phyloP scores from a whole-genome alignment of 2,888 invertebrate species.

The Cephus nigrinus region DNA sequence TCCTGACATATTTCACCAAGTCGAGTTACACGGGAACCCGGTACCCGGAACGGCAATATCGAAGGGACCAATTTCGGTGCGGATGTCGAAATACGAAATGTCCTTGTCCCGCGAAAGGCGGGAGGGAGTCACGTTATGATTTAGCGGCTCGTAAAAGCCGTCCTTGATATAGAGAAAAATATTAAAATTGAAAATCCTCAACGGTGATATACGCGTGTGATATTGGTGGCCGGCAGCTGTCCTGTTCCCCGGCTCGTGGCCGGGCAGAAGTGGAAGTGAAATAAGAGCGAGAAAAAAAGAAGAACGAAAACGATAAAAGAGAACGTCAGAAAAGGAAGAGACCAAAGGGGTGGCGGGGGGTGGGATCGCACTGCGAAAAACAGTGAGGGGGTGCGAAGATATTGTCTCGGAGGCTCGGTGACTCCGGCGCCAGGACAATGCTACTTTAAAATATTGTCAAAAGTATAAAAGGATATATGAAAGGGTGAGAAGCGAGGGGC shows the following conservation, averaged over 20 bases:
- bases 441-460: conserved; percentile 63
- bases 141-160: conserved; percentile 58
- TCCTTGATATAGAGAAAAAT: conserved; percentile 53
- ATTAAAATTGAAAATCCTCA: conserved; percentile 65
- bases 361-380: neutral
- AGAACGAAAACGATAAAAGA: conserved; percentile 8
- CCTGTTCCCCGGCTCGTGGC: conserved; percentile 37
- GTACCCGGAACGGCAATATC: conserved; percentile 16
- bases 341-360: conserved; percentile 18
- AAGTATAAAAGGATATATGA: conserved; percentile 52
- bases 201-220: conserved; percentile 58
- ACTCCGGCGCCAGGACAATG: conserved; percentile 53
- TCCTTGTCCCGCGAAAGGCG: conserved; percentile 23
- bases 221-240: conserved; percentile 66
- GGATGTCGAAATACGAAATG: conserved; percentile 51
- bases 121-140: conserved; percentile 47
- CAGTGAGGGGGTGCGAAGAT: conserved; percentile 35
- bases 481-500: conserved; percentile 5
- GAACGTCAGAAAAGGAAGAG: neutral
- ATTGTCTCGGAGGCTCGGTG: conserved; percentile 55
- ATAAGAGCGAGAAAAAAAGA: conserved; percentile 18
- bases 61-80: conserved; percentile 24
- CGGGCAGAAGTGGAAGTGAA: conserved; percentile 28
- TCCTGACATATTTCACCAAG: neutral
- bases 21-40: neutral